These are phyloP conservation scores for Heliothis subflexa DNA, from an alignment of 1,140 invertebrate species.

Conservation along the genomic window DNA sequence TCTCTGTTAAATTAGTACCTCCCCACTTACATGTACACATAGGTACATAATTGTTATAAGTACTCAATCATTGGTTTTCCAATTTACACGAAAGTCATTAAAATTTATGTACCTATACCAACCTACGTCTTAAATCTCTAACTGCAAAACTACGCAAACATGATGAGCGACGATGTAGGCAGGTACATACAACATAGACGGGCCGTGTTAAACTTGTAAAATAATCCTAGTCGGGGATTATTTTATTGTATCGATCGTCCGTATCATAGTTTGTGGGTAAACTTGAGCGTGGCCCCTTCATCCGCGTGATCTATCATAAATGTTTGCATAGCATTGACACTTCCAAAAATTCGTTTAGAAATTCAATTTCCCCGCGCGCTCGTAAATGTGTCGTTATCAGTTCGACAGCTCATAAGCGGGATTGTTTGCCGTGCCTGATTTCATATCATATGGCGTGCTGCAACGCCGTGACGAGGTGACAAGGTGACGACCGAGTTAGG, in stretches of 20 bases:
- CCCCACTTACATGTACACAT: too few species aligned
- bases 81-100: too few species aligned
- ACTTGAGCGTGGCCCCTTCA: background rate
- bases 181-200: too few species aligned
- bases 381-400: constrained; percentile 58
- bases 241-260: background rate
- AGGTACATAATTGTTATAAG: too few species aligned
- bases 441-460: constrained; percentile 27
- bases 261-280: background rate
- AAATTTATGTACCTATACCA: too few species aligned
- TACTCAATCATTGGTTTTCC: too few species aligned
- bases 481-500: background rate
- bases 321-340: constrained; percentile 35
- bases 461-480: background rate
- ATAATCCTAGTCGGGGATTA: background rate
- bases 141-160: too few species aligned
- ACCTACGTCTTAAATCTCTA: too few species aligned
- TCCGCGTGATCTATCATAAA: constrained; percentile 21
- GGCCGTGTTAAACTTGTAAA: too few species aligned
- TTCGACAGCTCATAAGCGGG: constrained; percentile 59
- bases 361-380: constrained; percentile 60
- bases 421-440: constrained; percentile 56
- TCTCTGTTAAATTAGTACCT: too few species aligned
- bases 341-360: constrained; percentile 49
- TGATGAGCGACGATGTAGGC: too few species aligned